phyloP scores from a whole-genome alignment of 1,140 invertebrate species.

The Tigriopus japonicus region DNA sequence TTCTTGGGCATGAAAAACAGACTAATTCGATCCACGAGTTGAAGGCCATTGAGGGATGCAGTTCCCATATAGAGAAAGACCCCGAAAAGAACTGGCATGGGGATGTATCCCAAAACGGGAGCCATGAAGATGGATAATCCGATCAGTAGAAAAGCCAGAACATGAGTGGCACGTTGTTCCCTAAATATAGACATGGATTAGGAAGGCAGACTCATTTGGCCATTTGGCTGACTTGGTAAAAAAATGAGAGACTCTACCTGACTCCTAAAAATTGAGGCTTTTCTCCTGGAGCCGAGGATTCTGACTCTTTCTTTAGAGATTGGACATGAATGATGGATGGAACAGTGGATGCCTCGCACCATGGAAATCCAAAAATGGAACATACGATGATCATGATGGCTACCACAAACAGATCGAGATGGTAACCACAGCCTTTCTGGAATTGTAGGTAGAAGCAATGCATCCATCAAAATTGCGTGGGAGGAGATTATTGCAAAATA shows the following conservation, averaged over 20 bases:
- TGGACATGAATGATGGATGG: slow-evolving; percentile 24
- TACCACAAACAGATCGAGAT: slow-evolving; percentile 27
- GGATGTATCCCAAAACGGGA: slow-evolving; percentile 21
- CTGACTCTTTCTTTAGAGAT: slow-evolving; percentile 21
- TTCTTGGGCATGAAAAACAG: slow-evolving; percentile 43
- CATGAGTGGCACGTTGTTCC: slow-evolving; percentile 25
- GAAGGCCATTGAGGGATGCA: slow-evolving; percentile 33
- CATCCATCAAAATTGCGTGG: not conserved
- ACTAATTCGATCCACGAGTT: slow-evolving; percentile 36
- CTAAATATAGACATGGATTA: not conserved
- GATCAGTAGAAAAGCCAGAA: slow-evolving; percentile 26
- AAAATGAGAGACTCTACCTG: slow-evolving; percentile 14
- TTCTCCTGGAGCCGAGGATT: slow-evolving; percentile 25
- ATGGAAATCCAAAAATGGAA: slow-evolving; percentile 29
- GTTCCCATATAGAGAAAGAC: slow-evolving; percentile 47
- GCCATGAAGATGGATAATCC: slow-evolving; percentile 26
- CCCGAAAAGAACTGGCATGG: slow-evolving; percentile 41
- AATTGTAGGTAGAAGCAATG: slow-evolving; percentile 2
- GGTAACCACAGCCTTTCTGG: slow-evolving; percentile 28
- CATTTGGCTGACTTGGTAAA: too few relatives aligned
- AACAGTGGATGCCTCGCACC: slow-evolving; percentile 26
- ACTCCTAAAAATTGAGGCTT: slow-evolving; percentile 26
- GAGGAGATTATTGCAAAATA: not conserved
- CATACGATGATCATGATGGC: slow-evolving; percentile 24
- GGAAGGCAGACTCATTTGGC: too few relatives aligned